Base-by-base conservation (phyloP, 2,888 invertebrate genomes). In the Pseudococcus longispinus region DNA sequence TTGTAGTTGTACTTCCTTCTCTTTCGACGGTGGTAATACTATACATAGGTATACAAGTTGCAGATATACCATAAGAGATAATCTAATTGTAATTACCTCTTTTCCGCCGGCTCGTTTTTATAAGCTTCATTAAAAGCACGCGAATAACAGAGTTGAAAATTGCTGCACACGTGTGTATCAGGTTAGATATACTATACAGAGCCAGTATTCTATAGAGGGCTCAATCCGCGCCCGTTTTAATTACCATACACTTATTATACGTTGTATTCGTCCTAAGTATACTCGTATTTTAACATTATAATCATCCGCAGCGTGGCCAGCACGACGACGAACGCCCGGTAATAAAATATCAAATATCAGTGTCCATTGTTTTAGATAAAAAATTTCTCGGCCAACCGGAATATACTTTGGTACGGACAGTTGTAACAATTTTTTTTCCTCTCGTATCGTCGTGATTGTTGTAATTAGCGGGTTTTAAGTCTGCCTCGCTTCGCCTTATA, bases 61-160 rank as follows among this genome's bases (percentile, higher is more conserved):
- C 29, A 9, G 20, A 70, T 26, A 23, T 29, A 29, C 15, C n/a
- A 32, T 32, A 74, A 74, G 37, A 37, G 32, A 32, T 51, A 51
- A 51, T 51, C 74, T 74, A 74, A 74, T 74, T 74, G 74, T 74
- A 74, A 37, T 60, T 26, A 26, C 60, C 51, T 51, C 51, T 51
- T 51, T 51, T 51, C 51, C 51, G 51, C 51, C 51, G 51, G 51
- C 51, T 51, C n/a, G 84, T 29, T 84, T 37, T 32, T 84, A 65
- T 60, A 26, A 55, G 84, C 65, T 65, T 84, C 84, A 84, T 84
- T 84, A 65, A 55, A 32, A 84, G 84, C 65, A 84, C 65, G 37
- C 65, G 84, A 84, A 42, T 60, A 37, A 55, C n/a, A 84, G 37
- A 32, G 74, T 74, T 74, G 74, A 74, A 74, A 74, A 74, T 74